phyloP scores from a whole-genome alignment of 2,888 invertebrate genomes.

The Tinea semifulvella region DNA sequence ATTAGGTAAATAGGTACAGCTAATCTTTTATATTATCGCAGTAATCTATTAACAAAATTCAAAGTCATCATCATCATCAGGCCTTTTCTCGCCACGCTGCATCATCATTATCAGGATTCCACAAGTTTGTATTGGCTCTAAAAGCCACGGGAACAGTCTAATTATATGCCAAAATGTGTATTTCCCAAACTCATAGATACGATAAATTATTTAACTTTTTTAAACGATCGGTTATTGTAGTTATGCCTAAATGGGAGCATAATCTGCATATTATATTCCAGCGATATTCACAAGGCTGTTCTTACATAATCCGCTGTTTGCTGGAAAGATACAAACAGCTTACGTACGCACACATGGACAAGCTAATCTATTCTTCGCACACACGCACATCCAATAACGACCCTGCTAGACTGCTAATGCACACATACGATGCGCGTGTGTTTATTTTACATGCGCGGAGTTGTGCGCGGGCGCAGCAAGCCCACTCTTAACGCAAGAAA shows the following conservation, averaged over 20 bases:
- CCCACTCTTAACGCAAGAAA: slow-evolving; percentile 16
- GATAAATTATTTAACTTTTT: too few relatives aligned
- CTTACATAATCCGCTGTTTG: slow-evolving; percentile 20
- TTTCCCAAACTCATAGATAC: too few relatives aligned
- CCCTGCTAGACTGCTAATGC: slow-evolving; percentile 6
- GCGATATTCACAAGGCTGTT: slow-evolving; percentile 17
- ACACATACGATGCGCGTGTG: not conserved
- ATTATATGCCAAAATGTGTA: too few relatives aligned
- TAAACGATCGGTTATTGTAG: too few relatives aligned
- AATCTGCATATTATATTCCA: slow-evolving; percentile 1
- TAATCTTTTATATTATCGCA: too few relatives aligned
- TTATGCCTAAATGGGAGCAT: not conserved
- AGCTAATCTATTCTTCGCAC: slow-evolving; percentile 9
- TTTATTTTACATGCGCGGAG: slow-evolving; percentile 21
- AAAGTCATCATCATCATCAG: too few relatives aligned
- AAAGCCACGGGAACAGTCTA: too few relatives aligned
- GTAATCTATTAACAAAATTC: too few relatives aligned
- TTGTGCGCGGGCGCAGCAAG: slow-evolving; percentile 29
- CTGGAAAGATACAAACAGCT: slow-evolving; percentile 18
- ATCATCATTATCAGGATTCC: too few relatives aligned
- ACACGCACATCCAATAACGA: slow-evolving; percentile 2
- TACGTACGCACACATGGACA: slow-evolving; percentile 16
- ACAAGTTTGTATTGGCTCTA: too few relatives aligned
- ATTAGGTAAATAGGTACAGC: too few relatives aligned
- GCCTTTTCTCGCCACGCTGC: too few relatives aligned